Evolutionary conservation across 2,797 vertebrate species (phyloP).

Genomic region (Acipenser oxyrinchus): DNA sequence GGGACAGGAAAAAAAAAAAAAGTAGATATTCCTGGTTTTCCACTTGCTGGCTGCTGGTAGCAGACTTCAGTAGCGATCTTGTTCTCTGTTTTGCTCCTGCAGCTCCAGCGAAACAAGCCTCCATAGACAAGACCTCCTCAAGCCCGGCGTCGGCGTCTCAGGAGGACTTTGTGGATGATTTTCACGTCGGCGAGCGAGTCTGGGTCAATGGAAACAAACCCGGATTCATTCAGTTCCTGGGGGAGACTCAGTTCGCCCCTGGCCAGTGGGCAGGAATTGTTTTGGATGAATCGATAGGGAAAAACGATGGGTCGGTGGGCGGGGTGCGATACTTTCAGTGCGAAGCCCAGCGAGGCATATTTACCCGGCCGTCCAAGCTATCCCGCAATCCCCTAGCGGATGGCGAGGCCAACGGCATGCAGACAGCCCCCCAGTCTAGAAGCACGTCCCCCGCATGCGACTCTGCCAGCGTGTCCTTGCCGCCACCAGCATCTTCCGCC

Average conservation of each 20-base stretch:
- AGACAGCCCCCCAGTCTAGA: slow-evolving; percentile 62
- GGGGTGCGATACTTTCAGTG: slow-evolving; percentile 95
- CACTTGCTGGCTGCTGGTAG: too few relatives aligned
- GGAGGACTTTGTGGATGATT: slow-evolving; percentile 70
- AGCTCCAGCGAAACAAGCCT: slow-evolving; percentile 60
- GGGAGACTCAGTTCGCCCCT: slow-evolving; percentile 86
- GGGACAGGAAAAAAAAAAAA: too few relatives aligned
- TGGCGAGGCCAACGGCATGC: slow-evolving; percentile 78
- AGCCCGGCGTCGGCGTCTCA: slow-evolving; percentile 45
- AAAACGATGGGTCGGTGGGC: slow-evolving; percentile 92
- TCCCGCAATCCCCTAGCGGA: slow-evolving; percentile 64
- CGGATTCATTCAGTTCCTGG: slow-evolving; percentile 83
- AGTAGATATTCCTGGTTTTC: too few relatives aligned
- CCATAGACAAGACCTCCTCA: slow-evolving; percentile 49
- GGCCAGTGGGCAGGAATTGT: slow-evolving; percentile 97
- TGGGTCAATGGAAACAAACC: slow-evolving; percentile 95
- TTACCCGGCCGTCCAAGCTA: slow-evolving; percentile 90
- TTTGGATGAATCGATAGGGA: slow-evolving; percentile 88
- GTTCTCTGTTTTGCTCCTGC: slow-evolving; percentile 19
- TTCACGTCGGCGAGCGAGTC: slow-evolving; percentile 79
- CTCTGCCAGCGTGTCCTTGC: slow-evolving; percentile 50
- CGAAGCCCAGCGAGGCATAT: slow-evolving; percentile 88
- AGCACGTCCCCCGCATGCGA: slow-evolving; percentile 68
- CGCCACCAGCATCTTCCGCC: slow-evolving; percentile 28
- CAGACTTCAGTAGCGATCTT: background rate